Evolutionary conservation across 1,140 invertebrate species (phyloP).

Genomic region (Diabrotica undecimpunctata): DNA sequence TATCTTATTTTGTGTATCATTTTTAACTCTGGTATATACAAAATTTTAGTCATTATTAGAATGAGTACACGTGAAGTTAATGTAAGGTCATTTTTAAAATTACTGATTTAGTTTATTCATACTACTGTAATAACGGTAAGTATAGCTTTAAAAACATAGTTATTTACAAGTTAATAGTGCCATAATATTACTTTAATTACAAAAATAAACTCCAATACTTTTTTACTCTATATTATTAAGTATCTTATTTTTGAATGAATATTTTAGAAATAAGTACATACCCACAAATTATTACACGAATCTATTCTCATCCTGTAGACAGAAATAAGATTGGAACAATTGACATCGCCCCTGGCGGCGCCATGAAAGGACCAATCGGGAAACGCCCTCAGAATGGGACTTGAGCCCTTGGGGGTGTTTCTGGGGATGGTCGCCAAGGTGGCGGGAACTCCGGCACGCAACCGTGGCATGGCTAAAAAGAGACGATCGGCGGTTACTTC

Average conservation of each 20-base stretch:
- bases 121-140: too few relatives aligned
- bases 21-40: too few relatives aligned
- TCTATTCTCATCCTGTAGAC: slow-evolving; percentile 71
- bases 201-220: too few relatives aligned
- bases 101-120: too few relatives aligned
- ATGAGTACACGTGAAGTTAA: too few relatives aligned
- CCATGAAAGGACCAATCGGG: slow-evolving; percentile 76
- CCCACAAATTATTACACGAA: slow-evolving; percentile 73
- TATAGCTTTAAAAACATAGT: too few relatives aligned
- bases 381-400: slow-evolving; percentile 67
- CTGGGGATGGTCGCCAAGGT: slow-evolving; percentile 66
- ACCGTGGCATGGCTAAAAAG: slow-evolving; percentile 68
- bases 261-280: slow-evolving; percentile 46
- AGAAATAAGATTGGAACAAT: slow-evolving; percentile 67
- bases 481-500: slow-evolving; percentile 65
- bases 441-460: slow-evolving; percentile 68
- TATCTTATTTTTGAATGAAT: too few relatives aligned
- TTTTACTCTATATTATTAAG: background rate
- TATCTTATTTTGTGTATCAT: too few relatives aligned
- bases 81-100: too few relatives aligned
- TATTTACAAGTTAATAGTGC: too few relatives aligned
- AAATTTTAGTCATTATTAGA: too few relatives aligned
- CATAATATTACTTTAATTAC: background rate
- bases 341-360: slow-evolving; percentile 67
- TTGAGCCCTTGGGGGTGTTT: slow-evolving; percentile 58